These are phyloP conservation scores for Drosophila kambysellisi DNA, from an alignment of 2,888 invertebrate species.

Conservation along the genomic window DNA sequence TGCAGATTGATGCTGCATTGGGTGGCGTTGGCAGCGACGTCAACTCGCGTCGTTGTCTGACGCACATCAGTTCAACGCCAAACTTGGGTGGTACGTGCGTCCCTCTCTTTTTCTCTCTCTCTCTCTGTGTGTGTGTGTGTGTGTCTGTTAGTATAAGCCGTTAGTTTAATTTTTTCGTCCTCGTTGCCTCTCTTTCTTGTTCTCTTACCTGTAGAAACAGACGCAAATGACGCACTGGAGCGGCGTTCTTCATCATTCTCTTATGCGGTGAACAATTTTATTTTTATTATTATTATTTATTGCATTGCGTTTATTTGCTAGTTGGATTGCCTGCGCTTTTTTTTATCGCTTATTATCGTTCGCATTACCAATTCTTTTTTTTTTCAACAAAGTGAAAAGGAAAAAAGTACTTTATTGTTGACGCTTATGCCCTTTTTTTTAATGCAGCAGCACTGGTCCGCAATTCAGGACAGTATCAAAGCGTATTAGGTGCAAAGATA, in stretches of 20 bases:
- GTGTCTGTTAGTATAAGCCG: constrained; percentile 5
- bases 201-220: constrained; percentile 43
- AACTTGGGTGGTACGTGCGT: constrained; percentile 83
- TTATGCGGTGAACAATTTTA: constrained; percentile 80
- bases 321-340: neutral
- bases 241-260: constrained; percentile 83
- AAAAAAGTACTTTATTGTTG: neutral
- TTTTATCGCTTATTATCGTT: neutral
- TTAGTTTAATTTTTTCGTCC: neutral
- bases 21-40: constrained; percentile 8
- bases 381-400: neutral
- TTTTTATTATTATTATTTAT: constrained; percentile 12
- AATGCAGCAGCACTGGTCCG: no score
- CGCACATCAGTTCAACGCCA: constrained; percentile 83
- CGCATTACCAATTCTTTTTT: neutral
- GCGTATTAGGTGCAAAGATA: no score
- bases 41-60: constrained; percentile 53
- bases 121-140: constrained; percentile 18
- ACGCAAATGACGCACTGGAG: constrained; percentile 74
- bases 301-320: neutral
- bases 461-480: no score
- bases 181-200: constrained; percentile 28
- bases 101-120: no score
- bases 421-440: neutral
- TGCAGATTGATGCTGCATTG: constrained; percentile 21